Evolutionary conservation across 2,113 vertebrate species (phyloP), one percentile per base, ranked within the genome.

Genomic region (Pongo pygmaeus): DNA sequence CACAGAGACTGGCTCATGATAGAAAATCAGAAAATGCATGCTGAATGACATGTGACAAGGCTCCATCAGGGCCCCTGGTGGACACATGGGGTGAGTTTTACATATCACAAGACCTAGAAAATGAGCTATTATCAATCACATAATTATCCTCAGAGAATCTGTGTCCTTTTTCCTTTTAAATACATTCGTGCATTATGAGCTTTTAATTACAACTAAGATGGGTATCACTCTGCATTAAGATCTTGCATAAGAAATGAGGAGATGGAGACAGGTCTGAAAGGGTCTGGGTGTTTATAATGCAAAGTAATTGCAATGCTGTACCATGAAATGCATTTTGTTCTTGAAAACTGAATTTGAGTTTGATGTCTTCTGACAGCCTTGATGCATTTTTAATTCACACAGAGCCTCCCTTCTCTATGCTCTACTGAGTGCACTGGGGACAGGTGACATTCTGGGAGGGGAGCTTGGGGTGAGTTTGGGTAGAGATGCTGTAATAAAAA

Each of bases 151-250:
- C 88, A 11, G 20, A 59, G 89, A 64, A 88, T 13, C 8, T 72
- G 80, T 87, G 57, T 16, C 13, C 43, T 69, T 67, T 78, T 43
- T 89, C 79, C 67, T 89, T 92, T 88, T 95, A 93, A 91, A 93
- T 8, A 10, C 85, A 50, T 69, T 97, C 77, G 88, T 22, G 92
- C 48, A 18, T 67, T 48, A 70, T 61, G 79, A 91, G 91, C 77
- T 83, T 94, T 97, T 86, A 69, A 97, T 98, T 96, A 98, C 96
- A 96, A 97, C 93, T 55, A 95, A 96, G 74, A 69, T 5, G 40
- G 77, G 20, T 96, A 94, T 23, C 38, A 1, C 94, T 95, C 89
- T 1, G 80, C 64, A 72, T 78, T 3, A 72, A 95, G 89, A 97
- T 92, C 27, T n/a, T 14, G 13, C 17, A 4, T 46, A 32, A 70